Percentiles rank a stretch among this genome's conserved stretches.
Evolutionary conservation across 23 tunicate species (phyloP).

Genomic region (Ascidia mentula): DNA sequence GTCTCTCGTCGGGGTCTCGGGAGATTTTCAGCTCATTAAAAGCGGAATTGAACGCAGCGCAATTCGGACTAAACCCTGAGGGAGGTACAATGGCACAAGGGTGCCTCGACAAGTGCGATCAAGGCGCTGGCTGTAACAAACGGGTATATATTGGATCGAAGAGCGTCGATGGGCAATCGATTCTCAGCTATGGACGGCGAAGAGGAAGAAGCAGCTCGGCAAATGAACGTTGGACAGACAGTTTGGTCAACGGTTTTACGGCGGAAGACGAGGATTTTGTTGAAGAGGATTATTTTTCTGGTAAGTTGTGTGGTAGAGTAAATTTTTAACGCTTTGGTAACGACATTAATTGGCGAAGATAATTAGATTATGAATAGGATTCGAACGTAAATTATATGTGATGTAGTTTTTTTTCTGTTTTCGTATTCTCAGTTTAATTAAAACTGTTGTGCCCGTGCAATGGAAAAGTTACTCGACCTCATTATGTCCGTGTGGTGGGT

Average conservation of each 20-base stretch:
- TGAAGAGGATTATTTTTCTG: too few relatives aligned
- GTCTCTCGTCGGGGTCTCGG: background rate
- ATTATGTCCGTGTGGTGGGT: too few relatives aligned
- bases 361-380: too few relatives aligned
- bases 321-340: too few relatives aligned
- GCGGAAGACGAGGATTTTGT: background rate
- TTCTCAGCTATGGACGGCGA: too few relatives aligned
- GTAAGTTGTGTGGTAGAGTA: too few relatives aligned
- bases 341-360: too few relatives aligned
- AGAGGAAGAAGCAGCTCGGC: background rate
- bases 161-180: background rate
- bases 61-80: background rate
- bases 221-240: background rate
- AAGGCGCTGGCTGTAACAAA: background rate
- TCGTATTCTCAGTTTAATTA: too few relatives aligned
- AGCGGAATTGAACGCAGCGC: background rate
- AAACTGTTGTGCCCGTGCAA: too few relatives aligned
- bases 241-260: background rate
- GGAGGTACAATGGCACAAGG: background rate
- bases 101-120: background rate
- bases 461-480: too few relatives aligned
- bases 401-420: too few relatives aligned
- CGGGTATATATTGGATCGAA: background rate
- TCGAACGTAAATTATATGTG: too few relatives aligned
- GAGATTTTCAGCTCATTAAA: conserved; percentile 1